A percentile compares a stretch with the other conserved stretches of the same genome.
Evolutionary conservation across 2,113 vertebrate species (phyloP).

Genomic region (Forbesichthys papilliferus): DNA sequence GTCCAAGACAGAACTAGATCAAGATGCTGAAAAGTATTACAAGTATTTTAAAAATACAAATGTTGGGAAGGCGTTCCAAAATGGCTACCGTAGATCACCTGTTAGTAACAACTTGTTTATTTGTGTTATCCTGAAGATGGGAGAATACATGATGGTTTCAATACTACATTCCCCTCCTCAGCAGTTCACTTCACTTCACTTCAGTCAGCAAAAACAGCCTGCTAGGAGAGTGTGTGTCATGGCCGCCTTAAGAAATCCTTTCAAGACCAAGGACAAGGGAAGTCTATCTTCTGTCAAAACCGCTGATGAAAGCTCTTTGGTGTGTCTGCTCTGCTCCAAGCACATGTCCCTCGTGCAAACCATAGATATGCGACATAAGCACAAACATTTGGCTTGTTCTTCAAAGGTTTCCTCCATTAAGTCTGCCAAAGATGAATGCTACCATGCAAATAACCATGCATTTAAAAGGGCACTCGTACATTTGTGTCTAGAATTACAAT

Average conservation of each 20-base stretch:
- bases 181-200: not conserved
- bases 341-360: slow-evolving; percentile 8
- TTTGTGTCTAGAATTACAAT: no score
- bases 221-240: not conserved
- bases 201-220: slow-evolving; percentile 33
- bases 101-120: not conserved
- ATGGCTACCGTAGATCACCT: no score
- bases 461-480: no score
- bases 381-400: slow-evolving; percentile 1
- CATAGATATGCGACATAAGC: slow-evolving; percentile 8
- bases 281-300: not conserved
- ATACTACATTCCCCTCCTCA: not conserved
- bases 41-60: no score
- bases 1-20: not conserved
- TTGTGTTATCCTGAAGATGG: not conserved
- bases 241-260: slow-evolving; percentile 20
- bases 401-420: not conserved
- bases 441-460: not conserved
- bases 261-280: slow-evolving; percentile 8
- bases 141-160: slow-evolving; percentile 13
- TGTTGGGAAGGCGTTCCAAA: no score
- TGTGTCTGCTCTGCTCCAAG: not conserved
- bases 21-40: not conserved
- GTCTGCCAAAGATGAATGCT: not conserved
- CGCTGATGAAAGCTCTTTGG: slow-evolving; percentile 41